Evolutionary conservation across 2,797 vertebrate species (phyloP).

Genomic region (Botia kubotai): DNA sequence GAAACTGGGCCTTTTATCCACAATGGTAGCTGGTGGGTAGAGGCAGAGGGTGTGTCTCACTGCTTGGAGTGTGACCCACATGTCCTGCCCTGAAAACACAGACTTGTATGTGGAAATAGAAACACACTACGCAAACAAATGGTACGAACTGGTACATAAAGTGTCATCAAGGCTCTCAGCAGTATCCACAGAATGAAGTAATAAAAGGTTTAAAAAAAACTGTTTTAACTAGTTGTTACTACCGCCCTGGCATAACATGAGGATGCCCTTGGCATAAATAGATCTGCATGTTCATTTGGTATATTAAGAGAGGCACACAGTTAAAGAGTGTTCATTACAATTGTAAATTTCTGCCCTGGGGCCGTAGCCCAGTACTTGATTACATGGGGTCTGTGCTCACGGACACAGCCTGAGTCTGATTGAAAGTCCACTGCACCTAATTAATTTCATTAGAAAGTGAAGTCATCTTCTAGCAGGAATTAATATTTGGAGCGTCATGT

Average conservation of each 20-base stretch:
- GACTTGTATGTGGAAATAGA: constrained; percentile 61
- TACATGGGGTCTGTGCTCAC: constrained; percentile 98
- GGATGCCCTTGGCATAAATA: constrained; percentile 91
- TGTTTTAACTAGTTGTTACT: constrained; percentile 88
- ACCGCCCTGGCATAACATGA: constrained; percentile 83
- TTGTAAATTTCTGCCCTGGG: constrained; percentile 98
- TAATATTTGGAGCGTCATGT: constrained; percentile 99
- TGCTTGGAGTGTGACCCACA: neutral
- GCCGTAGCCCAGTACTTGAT: constrained; percentile 92
- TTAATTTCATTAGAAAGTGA: constrained; percentile 99
- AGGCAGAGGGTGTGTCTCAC: neutral
- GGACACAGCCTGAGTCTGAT: constrained; percentile 99
- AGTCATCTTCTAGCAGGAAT: constrained; percentile 99
- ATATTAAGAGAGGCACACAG: constrained; percentile 96
- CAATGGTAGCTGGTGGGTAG: neutral
- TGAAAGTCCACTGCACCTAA: constrained; percentile 99
- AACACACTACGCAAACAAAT: constrained; percentile 73
- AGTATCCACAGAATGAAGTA: constrained; percentile 78
- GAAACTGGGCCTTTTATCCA: neutral
- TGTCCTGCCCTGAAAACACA: constrained; percentile 5
- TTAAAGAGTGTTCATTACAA: constrained; percentile 99
- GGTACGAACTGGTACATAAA: constrained; percentile 69
- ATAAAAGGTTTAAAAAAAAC: constrained; percentile 51
- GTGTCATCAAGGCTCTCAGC: constrained; percentile 75
- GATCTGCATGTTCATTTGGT: constrained; percentile 95